Conservation (phyloP, 2,797 vertebrate species). For the Anomalospiza imberbis region DNA sequence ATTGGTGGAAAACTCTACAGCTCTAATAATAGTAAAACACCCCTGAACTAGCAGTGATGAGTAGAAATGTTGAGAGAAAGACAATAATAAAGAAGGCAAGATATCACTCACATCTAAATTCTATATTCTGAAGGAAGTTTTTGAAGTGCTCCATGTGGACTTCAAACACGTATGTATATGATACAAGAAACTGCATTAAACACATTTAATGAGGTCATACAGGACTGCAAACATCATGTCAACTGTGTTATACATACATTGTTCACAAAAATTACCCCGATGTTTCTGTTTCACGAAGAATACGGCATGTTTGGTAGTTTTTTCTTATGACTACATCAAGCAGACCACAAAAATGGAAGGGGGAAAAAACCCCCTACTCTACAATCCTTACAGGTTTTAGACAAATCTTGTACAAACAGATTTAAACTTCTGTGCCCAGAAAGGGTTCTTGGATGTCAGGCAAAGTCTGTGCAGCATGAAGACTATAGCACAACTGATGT, state of each 20-base stretch:
- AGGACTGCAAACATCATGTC: neutral
- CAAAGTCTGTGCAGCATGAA: neutral
- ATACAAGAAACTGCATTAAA: neutral
- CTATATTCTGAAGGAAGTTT: neutral
- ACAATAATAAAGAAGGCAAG: neutral
- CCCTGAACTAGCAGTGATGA: neutral
- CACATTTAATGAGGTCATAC: neutral
- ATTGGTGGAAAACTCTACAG: neutral
- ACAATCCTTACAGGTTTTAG: neutral
- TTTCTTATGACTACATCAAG: neutral
- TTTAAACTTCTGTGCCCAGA: neutral
- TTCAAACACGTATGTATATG: neutral
- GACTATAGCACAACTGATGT: neutral
- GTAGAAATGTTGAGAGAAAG: neutral
- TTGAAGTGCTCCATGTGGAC: neutral
- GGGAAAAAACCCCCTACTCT: rapidly evolving
- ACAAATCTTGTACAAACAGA: neutral
- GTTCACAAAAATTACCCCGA: neutral
- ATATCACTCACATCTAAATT: neutral
- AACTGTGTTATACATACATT: neutral
- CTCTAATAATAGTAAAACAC: neutral
- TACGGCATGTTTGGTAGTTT: neutral
- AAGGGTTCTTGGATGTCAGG: neutral
- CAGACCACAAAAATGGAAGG: neutral
- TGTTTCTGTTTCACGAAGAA: neutral